phyloP scores from a whole-genome alignment of 2,113 vertebrate genomes.

The human (Homo sapiens) region GRCh38 chr6:110865001-110865500 shows the following conservation, averaged over 20 bases:
- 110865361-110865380: background rate
- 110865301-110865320: background rate
- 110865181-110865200: background rate
- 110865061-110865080: background rate
- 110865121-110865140: background rate
- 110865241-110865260: background rate
- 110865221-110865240: background rate
- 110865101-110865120: background rate
- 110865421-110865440: no score
- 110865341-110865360: background rate
- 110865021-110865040: background rate
- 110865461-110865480: no score
- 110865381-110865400: no score
- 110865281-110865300: background rate
- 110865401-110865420: no score
- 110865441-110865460: no score
- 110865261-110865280: background rate
- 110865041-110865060: background rate
- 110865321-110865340: background rate
- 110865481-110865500: no score
- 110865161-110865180: background rate
- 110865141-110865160: background rate
- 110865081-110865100: background rate
- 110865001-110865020: background rate
- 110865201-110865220: background rate